Base-by-base conservation (phyloP, 23 tunicate species). In the Halocynthia roretzi region DNA sequence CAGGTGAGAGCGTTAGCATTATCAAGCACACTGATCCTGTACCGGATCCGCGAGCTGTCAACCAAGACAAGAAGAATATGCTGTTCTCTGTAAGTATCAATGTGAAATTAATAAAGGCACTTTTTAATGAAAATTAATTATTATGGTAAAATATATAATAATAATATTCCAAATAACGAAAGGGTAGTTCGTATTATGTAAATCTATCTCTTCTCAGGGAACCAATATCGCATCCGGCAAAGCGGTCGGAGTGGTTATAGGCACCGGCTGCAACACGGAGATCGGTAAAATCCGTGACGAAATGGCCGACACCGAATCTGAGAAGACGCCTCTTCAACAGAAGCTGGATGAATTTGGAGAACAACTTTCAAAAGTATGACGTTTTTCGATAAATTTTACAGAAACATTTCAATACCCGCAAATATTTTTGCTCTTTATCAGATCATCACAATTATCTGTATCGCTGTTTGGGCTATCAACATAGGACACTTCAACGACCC, bases 401-500 rank as follows among this genome's bases (percentile, higher is more conserved):
- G 1, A 58, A 58, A 14, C 17, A 1, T 14, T 14, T n/a, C 4
- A 1, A 14, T 58, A n/a, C n/a, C 2, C 2, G 15, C 2, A 58
- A 58, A 71, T 20, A 44, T 11, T 50, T 44, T 71, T 71, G 11
- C 5, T 12, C n/a, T 71, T 44, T 53, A 54, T 49, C 62, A 74
- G 78, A 80, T 96, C 64, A 96, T 96, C 65, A 68, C 86, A 6
- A 62, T 96, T 18, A 90, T 96, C 23, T 96, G 99, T 80, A 87
- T 96, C 54, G 91, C 96, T 55, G 99, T 96, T 50, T 96, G 99
- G 99, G 99, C 96, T 7, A 96, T 96, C 76, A 96, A 96, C 65
- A 96, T 96, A 69, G 99, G 99, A 1, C 99, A 96, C 67, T 96
- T 96, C 77, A 96, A 96, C 86, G 99, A 96, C 53, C 99, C 99